phyloP scores from a whole-genome alignment of 2,888 invertebrate species.

The Acanthosoma haemorrhoidale region DNA sequence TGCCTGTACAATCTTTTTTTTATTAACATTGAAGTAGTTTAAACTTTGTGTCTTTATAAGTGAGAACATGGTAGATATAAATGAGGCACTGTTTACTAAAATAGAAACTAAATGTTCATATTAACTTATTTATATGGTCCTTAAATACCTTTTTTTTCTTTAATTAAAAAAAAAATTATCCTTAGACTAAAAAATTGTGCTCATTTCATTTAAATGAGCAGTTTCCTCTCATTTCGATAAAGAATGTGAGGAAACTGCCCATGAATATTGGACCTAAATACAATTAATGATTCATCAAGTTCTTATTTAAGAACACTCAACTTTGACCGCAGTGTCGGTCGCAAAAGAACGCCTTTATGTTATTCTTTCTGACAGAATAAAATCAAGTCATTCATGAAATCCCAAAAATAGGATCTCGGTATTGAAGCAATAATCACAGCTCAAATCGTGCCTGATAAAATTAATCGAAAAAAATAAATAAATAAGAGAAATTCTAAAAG shows the following conservation, averaged over 20 bases:
- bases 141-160: constrained; percentile 23
- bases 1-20: constrained; percentile 30
- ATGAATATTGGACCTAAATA: constrained; percentile 14
- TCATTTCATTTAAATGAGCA: constrained; percentile 11
- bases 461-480: constrained; percentile 7
- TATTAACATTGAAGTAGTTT: constrained; percentile 27
- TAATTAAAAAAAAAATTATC: constrained; percentile 7
- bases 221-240: constrained; percentile 1
- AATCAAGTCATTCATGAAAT: constrained; percentile 17
- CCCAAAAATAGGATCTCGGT: constrained; percentile 14
- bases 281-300: constrained; percentile 17
- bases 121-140: constrained; percentile 5
- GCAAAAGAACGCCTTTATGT: not conserved
- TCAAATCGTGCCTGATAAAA: constrained; percentile 25
- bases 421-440: constrained; percentile 27
- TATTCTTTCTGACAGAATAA: constrained; percentile 18
- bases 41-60: constrained; percentile 35
- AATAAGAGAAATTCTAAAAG: constrained; percentile 15
- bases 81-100: constrained; percentile 27
- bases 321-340: constrained; percentile 21
- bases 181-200: constrained; percentile 28
- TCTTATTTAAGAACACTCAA: constrained; percentile 14
- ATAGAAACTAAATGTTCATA: constrained; percentile 10
- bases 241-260: constrained; percentile 14
- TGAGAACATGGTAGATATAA: constrained; percentile 28